Percentiles rank a stretch among this genome's conserved stretches.
Evolutionary conservation across 2,797 vertebrate species (phyloP).

Genomic region (Sebastes elongatus): DNA sequence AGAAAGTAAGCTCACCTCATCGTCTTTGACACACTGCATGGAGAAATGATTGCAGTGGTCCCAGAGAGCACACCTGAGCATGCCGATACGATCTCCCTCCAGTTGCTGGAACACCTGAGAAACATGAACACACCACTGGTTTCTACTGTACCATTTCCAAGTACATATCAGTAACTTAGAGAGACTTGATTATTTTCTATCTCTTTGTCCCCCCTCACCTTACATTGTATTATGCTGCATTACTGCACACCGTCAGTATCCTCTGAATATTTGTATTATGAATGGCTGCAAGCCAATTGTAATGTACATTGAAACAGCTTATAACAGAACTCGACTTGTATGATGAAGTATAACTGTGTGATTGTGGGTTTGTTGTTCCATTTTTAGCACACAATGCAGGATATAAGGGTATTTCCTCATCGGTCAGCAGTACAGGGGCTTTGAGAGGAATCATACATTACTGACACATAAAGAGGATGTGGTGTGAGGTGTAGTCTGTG

Average conservation of each 20-base stretch:
- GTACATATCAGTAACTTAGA: not conserved
- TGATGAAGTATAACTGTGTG: not conserved
- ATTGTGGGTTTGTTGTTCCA: not conserved
- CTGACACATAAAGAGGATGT: not conserved
- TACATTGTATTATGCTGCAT: not conserved
- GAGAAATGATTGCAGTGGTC: slow-evolving; percentile 94
- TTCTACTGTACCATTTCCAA: not conserved
- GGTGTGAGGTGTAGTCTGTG: not conserved
- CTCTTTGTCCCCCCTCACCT: not conserved
- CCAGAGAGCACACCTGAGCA: slow-evolving; percentile 90
- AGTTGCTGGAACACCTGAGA: slow-evolving; percentile 91
- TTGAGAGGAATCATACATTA: not conserved
- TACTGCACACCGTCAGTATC: not conserved
- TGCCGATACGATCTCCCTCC: slow-evolving; percentile 88
- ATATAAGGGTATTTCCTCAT: not conserved
- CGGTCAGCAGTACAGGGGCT: not conserved
- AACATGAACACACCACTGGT: not conserved
- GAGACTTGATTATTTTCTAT: not conserved
- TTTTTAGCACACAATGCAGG: not conserved
- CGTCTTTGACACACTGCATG: slow-evolving; percentile 90
- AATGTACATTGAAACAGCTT: not conserved
- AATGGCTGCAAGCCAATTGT: not conserved
- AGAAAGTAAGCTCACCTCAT: slow-evolving; percentile 81
- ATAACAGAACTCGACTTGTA: not conserved
- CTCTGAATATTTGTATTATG: not conserved